These are phyloP conservation scores for Barnardius zonarius DNA, from an alignment of 2,113 vertebrate species.

Conservation along the genomic window DNA sequence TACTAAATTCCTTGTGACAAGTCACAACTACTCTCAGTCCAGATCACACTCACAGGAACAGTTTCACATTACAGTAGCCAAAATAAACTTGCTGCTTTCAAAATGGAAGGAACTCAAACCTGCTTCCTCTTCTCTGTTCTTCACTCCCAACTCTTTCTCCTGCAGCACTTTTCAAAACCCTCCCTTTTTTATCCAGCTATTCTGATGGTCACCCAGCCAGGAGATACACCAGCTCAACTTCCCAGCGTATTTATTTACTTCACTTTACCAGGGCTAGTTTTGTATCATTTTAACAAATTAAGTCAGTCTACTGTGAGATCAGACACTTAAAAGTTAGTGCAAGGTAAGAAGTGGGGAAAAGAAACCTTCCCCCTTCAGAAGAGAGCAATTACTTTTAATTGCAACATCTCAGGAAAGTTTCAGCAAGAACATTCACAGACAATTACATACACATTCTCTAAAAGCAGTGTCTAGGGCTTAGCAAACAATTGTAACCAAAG, in stretches of 20 bases:
- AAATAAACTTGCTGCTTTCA: slow-evolving; percentile 57
- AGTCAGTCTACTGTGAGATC: not conserved
- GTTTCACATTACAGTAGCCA: slow-evolving; percentile 56
- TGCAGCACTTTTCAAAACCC: not conserved
- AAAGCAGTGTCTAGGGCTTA: not conserved
- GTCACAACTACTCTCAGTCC: not conserved
- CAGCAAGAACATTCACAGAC: not conserved
- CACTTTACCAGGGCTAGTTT: not conserved
- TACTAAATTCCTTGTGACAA: slow-evolving; percentile 21
- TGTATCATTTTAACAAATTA: not conserved
- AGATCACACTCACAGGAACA: not conserved
- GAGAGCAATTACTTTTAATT: not conserved
- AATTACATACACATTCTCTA: not conserved
- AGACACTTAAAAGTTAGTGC: not conserved
- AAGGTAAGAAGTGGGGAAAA: not conserved
- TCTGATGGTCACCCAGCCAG: not conserved
- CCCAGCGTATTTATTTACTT: not conserved
- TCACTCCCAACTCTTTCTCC: not conserved
- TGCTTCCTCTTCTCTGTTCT: slow-evolving; percentile 16
- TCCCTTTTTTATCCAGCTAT: not conserved
- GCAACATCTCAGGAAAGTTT: not conserved
- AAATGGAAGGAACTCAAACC: slow-evolving; percentile 53
- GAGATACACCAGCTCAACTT: not conserved
- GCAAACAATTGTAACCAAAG: not conserved
- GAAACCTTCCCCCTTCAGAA: not conserved